phyloP scores from a whole-genome alignment of 2,888 invertebrate genomes.

The Synergus itoensis region DNA sequence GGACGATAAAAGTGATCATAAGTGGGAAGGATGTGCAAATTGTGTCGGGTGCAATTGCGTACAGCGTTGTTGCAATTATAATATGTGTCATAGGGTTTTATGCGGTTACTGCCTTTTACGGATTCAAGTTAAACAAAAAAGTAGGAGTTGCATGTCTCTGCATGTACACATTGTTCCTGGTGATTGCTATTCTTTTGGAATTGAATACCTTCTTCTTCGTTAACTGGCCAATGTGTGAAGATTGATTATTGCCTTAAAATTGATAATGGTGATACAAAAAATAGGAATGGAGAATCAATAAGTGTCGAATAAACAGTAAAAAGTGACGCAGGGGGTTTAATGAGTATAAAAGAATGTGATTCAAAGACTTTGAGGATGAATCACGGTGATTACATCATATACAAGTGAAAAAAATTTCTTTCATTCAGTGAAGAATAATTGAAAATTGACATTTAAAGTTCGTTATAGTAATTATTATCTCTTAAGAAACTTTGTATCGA shows the following conservation, averaged over 20 bases:
- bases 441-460: background rate
- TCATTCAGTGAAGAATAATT: constrained; percentile 22
- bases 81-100: constrained; percentile 87
- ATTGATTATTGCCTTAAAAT: background rate
- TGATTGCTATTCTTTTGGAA: constrained; percentile 89
- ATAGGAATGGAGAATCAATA: background rate
- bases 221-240: constrained; percentile 67
- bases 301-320: background rate
- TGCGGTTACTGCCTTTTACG: constrained; percentile 83
- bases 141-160: constrained; percentile 84
- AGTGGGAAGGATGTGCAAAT: constrained; percentile 82
- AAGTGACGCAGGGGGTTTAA: background rate
- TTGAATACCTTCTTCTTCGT: constrained; percentile 83
- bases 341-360: background rate
- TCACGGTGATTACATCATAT: background rate
- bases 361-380: background rate
- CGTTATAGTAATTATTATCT: background rate
- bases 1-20: constrained; percentile 87
- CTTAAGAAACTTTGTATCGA: background rate
- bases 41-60: constrained; percentile 89
- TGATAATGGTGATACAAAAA: background rate
- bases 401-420: constrained; percentile 1
- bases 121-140: constrained; percentile 84
- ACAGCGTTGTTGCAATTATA: constrained; percentile 89
- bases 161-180: constrained; percentile 86